Evolutionary conservation across 2,888 invertebrate species (phyloP), one percentile per base, ranked within the genome.

Genomic region (Melikaiella ostensackeni): DNA sequence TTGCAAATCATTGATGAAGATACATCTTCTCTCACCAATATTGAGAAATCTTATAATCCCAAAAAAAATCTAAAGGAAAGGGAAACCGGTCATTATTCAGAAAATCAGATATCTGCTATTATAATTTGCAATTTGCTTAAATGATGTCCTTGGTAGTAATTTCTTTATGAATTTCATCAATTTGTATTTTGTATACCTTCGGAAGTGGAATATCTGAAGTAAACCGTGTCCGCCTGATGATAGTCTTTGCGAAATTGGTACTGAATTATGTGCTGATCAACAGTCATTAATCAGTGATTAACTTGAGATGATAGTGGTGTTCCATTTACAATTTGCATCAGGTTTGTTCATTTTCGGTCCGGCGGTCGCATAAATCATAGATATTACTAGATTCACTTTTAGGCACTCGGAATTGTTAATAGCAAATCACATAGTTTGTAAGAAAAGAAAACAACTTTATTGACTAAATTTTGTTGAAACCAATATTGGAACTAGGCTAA

Each of bases 131-230:
- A 21, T 24, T 24, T 3, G 24, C 11, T 57, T 24, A 66, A 42
- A 38, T 38, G 13, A 38, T 38, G 38, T 38, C 38, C 13, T 38
- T 38, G 13, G 13, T 13, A 3, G 13, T 38, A 11, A 2, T 38
- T 38, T 38, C 13, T 38, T 38, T 13, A 13, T 38, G 38, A 42
- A 66, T 7, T 13, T 13, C 16, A 27, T 46, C 19, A n/a, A 33
- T 11, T 8, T 21, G 11, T 63, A 35, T 63, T n/a, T 35, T 9
- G 35, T 27, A 59, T 16, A 24, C 1, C 27, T 11, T 27, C 1
- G 11, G 46, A 70, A 70, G 50, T 70, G 30, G 70, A 30, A 30
- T 50, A 66, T 19, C 24, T 64, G 5, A 66, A 66, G 27, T 30
- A 24, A 66, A 30, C 24, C 46, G 46, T 70, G 46, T 27, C 46